Evolutionary conservation across 2,888 invertebrate species (phyloP).

Genomic region (Arctia plantaginis): DNA sequence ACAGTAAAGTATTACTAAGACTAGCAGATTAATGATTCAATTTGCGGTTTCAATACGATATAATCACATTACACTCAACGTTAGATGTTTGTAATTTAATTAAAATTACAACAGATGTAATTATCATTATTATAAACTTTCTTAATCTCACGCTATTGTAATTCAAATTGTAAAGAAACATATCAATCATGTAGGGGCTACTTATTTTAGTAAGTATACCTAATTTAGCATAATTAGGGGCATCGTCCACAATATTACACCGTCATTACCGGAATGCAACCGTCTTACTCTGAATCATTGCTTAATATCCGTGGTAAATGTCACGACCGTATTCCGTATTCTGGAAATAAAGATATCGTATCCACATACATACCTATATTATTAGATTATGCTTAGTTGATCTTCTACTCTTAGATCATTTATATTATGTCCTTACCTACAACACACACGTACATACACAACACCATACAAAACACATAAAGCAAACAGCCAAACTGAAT

Average conservation of each 20-base stretch:
- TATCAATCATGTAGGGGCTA: conserved; percentile 39
- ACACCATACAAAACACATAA: too few relatives aligned
- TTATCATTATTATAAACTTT: conserved; percentile 34
- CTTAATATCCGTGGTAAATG: background rate
- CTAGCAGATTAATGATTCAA: too few relatives aligned
- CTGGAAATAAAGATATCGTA: conserved; percentile 1
- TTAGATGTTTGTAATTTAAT: too few relatives aligned
- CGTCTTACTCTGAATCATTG: conserved; percentile 26
- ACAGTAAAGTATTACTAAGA: too few relatives aligned
- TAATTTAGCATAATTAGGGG: conserved; percentile 44
- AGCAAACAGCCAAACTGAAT: too few relatives aligned
- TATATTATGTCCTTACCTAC: too few relatives aligned
- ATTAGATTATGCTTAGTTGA: too few relatives aligned
- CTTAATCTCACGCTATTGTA: conserved; percentile 28
- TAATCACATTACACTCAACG: too few relatives aligned
- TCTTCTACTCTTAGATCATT: too few relatives aligned
- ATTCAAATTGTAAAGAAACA: conserved; percentile 32
- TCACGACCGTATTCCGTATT: conserved; percentile 9
- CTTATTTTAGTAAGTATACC: conserved; percentile 13
- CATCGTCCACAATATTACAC: conserved; percentile 46
- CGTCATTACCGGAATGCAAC: conserved; percentile 47
- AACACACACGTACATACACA: too few relatives aligned
- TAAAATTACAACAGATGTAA: conserved; percentile 8
- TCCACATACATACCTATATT: too few relatives aligned
- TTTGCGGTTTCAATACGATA: too few relatives aligned